Conservation (phyloP, 2,113 vertebrate genomes). For the Leucosticte australis region DNA sequence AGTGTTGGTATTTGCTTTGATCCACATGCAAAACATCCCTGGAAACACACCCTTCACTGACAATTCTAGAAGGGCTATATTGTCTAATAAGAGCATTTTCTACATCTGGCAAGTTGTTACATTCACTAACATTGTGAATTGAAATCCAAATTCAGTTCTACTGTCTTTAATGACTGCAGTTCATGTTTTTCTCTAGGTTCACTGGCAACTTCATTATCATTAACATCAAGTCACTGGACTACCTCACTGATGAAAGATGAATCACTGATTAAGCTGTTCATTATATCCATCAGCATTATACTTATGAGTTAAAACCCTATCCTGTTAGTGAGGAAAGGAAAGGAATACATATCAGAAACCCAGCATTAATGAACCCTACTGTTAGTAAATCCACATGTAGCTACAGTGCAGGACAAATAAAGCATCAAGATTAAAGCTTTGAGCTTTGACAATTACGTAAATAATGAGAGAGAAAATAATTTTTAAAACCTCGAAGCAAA, state of each 20-base stretch:
- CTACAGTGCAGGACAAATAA: not conserved
- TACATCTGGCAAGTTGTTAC: not conserved
- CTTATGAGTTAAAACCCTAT: slow-evolving; percentile 11
- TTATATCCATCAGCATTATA: slow-evolving; percentile 21
- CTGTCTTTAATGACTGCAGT: not conserved
- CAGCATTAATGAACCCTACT: not conserved
- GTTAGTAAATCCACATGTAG: not conserved
- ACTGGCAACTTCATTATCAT: not conserved
- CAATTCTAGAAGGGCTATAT: not conserved
- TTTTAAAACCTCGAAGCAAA: not conserved
- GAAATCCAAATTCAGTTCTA: not conserved
- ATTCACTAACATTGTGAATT: not conserved
- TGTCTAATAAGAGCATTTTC: not conserved
- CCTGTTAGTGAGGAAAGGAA: slow-evolving; percentile 17
- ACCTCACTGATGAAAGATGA: not conserved
- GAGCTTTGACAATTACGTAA: slow-evolving; percentile 22
- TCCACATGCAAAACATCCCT: not conserved
- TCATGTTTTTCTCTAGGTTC: not conserved
- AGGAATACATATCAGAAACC: not conserved
- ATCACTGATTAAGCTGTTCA: not conserved
- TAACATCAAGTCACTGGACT: not conserved
- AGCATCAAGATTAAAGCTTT: slow-evolving; percentile 26
- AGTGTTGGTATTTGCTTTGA: not conserved
- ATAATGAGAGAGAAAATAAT: slow-evolving; percentile 8
- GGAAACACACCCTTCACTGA: not conserved